Conservation (phyloP, 2,888 invertebrate species). For the Leptinotarsa haldemani region DNA sequence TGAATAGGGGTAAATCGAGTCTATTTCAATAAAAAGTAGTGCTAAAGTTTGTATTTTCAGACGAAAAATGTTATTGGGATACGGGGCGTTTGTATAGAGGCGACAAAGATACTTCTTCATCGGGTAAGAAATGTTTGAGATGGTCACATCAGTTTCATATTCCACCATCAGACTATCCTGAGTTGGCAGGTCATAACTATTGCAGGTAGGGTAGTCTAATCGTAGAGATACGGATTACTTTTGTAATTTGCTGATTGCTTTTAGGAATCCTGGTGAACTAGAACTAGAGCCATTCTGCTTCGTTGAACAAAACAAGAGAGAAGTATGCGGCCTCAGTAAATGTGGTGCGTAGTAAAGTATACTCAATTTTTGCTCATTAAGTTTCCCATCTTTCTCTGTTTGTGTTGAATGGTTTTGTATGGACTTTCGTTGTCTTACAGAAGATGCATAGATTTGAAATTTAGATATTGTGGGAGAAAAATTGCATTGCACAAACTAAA, state of each 20-base stretch:
- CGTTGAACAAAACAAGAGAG: constrained; percentile 79
- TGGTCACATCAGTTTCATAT: constrained; percentile 88
- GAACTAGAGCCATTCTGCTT: constrained; percentile 93
- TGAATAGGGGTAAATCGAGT: constrained; percentile 64
- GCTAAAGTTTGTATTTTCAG: constrained; percentile 57
- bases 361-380: neutral
- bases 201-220: constrained; percentile 64
- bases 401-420: too few species aligned
- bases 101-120: constrained; percentile 76
- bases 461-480: too few species aligned
- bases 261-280: constrained; percentile 86
- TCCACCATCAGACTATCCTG: constrained; percentile 82
- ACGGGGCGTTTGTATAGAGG: constrained; percentile 88
- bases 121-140: constrained; percentile 80
- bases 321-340: constrained; percentile 87
- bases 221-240: neutral
- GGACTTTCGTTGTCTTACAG: too few species aligned
- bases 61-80: constrained; percentile 90
- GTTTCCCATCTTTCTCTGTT: too few species aligned
- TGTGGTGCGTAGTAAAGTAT: constrained; percentile 73
- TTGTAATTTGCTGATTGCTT: too few species aligned
- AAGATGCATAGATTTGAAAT: too few species aligned
- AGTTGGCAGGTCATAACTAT: constrained; percentile 90
- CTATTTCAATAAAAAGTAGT: neutral
- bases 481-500: too few species aligned